phyloP scores from a whole-genome alignment of 2,113 vertebrate genomes.

The Sialia sialis region DNA sequence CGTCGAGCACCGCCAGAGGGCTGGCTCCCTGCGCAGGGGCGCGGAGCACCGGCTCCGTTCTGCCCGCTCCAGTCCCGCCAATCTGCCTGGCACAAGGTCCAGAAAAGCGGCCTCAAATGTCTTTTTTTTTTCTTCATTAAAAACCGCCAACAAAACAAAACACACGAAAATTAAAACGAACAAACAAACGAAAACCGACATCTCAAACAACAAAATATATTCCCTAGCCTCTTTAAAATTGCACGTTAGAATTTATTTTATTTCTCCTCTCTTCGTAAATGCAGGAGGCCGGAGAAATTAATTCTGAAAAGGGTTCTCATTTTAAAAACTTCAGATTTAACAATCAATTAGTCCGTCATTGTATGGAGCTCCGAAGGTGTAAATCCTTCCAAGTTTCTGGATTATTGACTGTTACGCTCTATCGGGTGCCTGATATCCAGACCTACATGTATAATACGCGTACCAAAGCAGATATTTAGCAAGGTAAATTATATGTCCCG shows the following conservation, averaged over 20 bases:
- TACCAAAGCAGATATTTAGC: not conserved
- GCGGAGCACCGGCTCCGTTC: not conserved
- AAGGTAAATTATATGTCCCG: not conserved
- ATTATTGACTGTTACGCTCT: constrained; percentile 7
- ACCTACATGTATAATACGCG: not conserved
- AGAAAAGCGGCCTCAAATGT: not conserved
- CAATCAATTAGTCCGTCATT: not conserved
- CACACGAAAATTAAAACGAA: not conserved
- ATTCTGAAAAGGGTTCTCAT: not conserved
- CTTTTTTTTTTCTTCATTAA: not conserved
- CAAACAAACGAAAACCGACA: too few species aligned
- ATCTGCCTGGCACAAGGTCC: not conserved
- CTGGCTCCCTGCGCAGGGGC: not conserved
- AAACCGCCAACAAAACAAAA: not conserved
- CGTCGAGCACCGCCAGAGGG: not conserved
- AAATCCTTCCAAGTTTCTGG: constrained; percentile 19
- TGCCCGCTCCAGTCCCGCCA: not conserved
- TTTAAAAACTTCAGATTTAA: not conserved
- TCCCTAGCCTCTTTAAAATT: not conserved
- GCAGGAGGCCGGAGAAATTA: not conserved
- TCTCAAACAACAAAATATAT: not conserved
- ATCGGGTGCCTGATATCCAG: not conserved
- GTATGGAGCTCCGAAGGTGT: not conserved
- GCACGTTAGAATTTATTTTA: not conserved
- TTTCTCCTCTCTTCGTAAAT: not conserved